Evolutionary conservation across 2,888 invertebrate species (phyloP), one percentile per base, ranked within the genome.

Genomic region (Leptopterna dolabrata): DNA sequence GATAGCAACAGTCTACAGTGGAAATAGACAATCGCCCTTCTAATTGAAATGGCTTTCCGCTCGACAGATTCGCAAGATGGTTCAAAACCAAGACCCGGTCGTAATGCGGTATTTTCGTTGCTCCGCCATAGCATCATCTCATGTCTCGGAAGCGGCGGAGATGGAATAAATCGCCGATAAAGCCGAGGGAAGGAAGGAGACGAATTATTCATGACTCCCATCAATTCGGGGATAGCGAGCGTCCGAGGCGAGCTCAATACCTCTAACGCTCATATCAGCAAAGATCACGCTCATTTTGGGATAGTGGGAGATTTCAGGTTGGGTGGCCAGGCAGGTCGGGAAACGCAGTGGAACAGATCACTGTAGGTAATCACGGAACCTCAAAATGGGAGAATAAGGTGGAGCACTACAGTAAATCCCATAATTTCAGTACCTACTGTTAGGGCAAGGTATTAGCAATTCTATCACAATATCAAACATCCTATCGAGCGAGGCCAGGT

Each of bases 171-270:
- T 63, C 27, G 63, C 24, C 63, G 63, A 63, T 63, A 24, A 63
- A 63, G 19, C 16, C 51, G 24, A 63, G 13, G 24, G 63, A 63
- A 63, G 63, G 63, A 24, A 3, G 63, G 19, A 19, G 63, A 13
- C 24, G 63, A 63, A 63, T 63, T 63, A 63, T 63, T 63, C 63
- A 63, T 63, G 63, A 63, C 19, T 63, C 63, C 63, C 63, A 63
- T 63, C 24, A 63, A 24, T 63, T 63, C 7, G 63, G 24, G 63
- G 63, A 63, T 63, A 24, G 27, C 11, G 63, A 63, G 13, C 55
- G 63, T 63, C 63, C 63, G 63, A 7, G 63, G 24, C 3, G 19
- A 24, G 0, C 63, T 13, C 13, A 4, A 63, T 63, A 4, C 51
- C 4, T 51, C n/a, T n/a, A 19, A 16, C 51, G 6, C 24, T 63